Conservation (phyloP, 2,888 invertebrate species). For the Brachynemurus nebulosus region DNA sequence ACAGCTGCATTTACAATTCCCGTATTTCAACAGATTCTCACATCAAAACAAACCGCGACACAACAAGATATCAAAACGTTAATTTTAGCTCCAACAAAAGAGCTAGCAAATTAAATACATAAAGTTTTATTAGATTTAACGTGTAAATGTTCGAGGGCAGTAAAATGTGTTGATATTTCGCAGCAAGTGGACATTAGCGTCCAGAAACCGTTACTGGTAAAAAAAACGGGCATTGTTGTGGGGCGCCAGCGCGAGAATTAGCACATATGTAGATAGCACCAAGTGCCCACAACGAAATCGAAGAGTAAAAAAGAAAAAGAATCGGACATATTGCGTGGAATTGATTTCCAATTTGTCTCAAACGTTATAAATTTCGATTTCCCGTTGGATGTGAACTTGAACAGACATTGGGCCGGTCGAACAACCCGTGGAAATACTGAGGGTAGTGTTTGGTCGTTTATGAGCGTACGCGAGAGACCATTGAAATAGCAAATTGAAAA, state of each 20-base stretch:
- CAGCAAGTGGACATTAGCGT: conserved; percentile 51
- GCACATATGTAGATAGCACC: conserved; percentile 78
- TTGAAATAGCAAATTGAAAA: conserved; percentile 63
- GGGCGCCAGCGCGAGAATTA: conserved; percentile 73
- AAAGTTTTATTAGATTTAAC: conserved; percentile 61
- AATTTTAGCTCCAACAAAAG: conserved; percentile 84
- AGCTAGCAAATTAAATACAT: conserved; percentile 69
- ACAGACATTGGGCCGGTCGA: conserved; percentile 91
- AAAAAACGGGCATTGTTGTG: conserved; percentile 85
- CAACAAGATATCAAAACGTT: conserved; percentile 63
- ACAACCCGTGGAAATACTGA: conserved; percentile 79
- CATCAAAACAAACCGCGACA: conserved; percentile 52
- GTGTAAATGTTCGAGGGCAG: conserved; percentile 71
- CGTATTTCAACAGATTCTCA: conserved; percentile 77
- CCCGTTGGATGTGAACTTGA: conserved; percentile 75
- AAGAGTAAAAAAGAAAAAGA: conserved; percentile 74
- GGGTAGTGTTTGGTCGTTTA: conserved; percentile 76
- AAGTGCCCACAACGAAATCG: conserved; percentile 49
- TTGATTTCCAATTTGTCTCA: conserved; percentile 94
- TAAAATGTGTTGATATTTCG: conserved; percentile 73
- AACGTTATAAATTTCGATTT: conserved; percentile 99
- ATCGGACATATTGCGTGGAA: conserved; percentile 90
- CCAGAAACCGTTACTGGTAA: conserved; percentile 61
- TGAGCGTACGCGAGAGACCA: conserved; percentile 62
- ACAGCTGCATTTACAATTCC: conserved; percentile 94